Base-by-base conservation (phyloP, 2,113 vertebrate genomes). In the Pogonocichla stellata region DNA sequence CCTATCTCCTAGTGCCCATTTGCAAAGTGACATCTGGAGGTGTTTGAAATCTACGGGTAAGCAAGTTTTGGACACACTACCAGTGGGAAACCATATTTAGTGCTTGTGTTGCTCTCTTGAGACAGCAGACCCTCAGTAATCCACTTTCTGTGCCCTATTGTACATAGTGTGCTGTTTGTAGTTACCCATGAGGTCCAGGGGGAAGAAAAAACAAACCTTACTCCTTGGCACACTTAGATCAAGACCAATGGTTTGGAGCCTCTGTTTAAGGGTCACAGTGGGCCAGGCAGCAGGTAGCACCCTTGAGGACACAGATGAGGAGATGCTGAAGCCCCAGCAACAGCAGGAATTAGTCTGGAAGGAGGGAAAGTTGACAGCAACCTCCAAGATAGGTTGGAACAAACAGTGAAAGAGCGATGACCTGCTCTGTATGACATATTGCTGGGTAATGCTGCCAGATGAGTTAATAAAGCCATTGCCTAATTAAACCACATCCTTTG, bases 401-500 rank as follows among this genome's bases (percentile, higher is more conserved):
- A 75, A 77, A 77, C 47, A 77, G 15, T 31, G 38, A 38, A 83
- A 88, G 66, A 95, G 70, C 31, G 7, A 70, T 83, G 82, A 94
- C 92, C 88, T 92, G 42, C 47, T 83, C 78, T 77, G 56, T 80
- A 17, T 88, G 88, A 88, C 95, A 93, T 45, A 86, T 47, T 88
- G 62, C 71, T 92, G 82, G 71, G 29, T 94, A 70, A 24, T 58
- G 75, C 74, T 96, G 94, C 92, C 93, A 96, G 92, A 95, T 95
- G 95, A 80, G 82, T 95, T 95, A 96, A 73, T 95, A 94, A 94
- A 93, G 79, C 67, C 29, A 2, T 77, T 29, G 81, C 88, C 71
- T 95, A 72, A 50, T 86, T 96, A 95, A 94, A 97, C 96, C 96
- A 95, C 94, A 96, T 96, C 96, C 95, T 95, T 93, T 85, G 85